phyloP scores from a whole-genome alignment of 1,140 invertebrate species.

The Aleiodes sp. region DNA sequence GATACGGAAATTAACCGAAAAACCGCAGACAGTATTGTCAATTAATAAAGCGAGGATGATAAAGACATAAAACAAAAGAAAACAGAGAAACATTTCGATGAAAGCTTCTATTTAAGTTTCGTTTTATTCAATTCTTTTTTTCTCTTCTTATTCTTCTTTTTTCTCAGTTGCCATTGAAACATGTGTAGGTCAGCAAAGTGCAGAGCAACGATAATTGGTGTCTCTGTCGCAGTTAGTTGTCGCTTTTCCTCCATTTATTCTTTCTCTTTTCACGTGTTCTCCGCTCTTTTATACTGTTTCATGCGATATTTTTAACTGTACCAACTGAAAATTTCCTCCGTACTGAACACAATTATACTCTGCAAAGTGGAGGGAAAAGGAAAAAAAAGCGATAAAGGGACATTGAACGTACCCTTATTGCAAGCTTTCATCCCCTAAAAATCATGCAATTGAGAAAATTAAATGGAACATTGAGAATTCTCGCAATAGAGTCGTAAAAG shows the following conservation, averaged over 20 bases:
- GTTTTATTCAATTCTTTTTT: not conserved
- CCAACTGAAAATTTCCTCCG: not conserved
- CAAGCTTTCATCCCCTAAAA: no score
- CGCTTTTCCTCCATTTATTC: not conserved
- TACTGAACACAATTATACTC: not conserved
- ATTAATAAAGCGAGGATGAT: slow-evolving; percentile 8
- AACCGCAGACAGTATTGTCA: no score
- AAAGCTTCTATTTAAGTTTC: not conserved
- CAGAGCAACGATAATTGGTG: slow-evolving; percentile 1
- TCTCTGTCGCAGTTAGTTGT: not conserved
- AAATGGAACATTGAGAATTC: no score
- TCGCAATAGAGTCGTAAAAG: no score
- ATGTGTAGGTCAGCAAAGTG: slow-evolving; percentile 11
- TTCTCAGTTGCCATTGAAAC: not conserved
- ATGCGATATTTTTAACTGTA: not conserved
- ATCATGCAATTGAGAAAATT: no score
- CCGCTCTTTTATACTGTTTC: no score
- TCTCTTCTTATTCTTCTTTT: not conserved
- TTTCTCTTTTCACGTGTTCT: not conserved
- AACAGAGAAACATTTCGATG: not conserved
- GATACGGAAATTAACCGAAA: no score
- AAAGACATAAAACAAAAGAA: not conserved
- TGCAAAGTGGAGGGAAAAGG: not conserved
- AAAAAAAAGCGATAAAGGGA: not conserved
- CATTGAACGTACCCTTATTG: no score